Percentiles rank a stretch among this genome's conserved stretches.
Conservation (phyloP, 1,140 invertebrate species). For the Cydia strobilella region DNA sequence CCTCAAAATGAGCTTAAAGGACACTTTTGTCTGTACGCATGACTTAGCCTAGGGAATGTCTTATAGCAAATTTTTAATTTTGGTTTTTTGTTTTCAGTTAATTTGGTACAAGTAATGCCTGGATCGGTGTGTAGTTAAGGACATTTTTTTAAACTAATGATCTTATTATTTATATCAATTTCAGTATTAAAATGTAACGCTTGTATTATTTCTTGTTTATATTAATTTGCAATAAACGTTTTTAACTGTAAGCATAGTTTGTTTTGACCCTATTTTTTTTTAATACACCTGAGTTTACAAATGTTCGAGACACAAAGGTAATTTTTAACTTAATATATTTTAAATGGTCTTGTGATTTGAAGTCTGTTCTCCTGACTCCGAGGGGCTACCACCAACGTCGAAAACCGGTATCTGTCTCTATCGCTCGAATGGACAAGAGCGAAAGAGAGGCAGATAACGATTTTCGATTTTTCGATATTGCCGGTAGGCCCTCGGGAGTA, state of each 20-base stretch:
- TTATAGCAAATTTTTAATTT: conserved; percentile 53
- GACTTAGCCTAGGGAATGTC: neutral
- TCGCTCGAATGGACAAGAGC: too few species aligned
- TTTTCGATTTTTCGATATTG: neutral
- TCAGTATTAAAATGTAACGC: conserved; percentile 38
- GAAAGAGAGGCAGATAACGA: neutral
- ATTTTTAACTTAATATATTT: conserved; percentile 10
- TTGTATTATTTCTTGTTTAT: conserved; percentile 37
- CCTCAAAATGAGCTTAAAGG: neutral
- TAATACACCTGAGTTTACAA: neutral
- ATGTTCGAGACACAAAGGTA: conserved; percentile 17
- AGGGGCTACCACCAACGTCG: too few species aligned
- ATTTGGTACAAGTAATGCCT: conserved; percentile 70
- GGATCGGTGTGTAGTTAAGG: conserved; percentile 73
- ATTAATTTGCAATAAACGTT: conserved; percentile 46
- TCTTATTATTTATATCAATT: conserved; percentile 40
- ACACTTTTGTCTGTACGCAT: neutral
- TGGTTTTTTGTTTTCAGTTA: conserved; percentile 73
- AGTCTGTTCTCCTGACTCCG: neutral
- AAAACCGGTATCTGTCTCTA: too few species aligned
- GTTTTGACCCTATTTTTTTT: neutral
- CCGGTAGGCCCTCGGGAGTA: neutral
- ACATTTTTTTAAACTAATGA: conserved; percentile 42
- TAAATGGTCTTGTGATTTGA: neutral
- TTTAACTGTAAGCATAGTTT: conserved; percentile 27